A percentile compares a stretch with the other conserved stretches of the same genome.
Conservation (phyloP, 2,113 vertebrate species). For the Recurvirostra avosetta region DNA sequence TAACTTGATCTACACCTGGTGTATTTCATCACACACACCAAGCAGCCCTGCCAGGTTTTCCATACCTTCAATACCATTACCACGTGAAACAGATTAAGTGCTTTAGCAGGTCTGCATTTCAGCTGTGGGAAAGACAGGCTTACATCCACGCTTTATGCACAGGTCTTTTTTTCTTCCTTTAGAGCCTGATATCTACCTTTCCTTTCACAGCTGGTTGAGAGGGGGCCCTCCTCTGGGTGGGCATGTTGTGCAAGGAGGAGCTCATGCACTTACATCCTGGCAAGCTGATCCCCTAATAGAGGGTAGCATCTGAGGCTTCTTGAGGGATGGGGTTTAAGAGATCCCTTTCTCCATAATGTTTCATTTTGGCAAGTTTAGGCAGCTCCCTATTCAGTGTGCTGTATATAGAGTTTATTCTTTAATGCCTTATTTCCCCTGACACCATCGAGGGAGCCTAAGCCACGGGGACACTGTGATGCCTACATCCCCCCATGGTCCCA, state of each 20-base stretch:
- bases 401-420: not conserved
- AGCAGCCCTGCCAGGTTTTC: not conserved
- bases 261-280: accelerated
- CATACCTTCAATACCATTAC: not conserved
- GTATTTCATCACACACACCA: not conserved
- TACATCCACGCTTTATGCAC: not conserved
- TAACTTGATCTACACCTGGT: constrained; percentile 10
- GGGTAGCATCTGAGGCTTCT: accelerated
- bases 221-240: not conserved
- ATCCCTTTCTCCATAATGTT: not conserved
- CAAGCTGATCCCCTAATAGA: accelerated
- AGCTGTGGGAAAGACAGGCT: not conserved
- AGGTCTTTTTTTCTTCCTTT: not conserved
- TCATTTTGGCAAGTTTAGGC: not conserved
- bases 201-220: not conserved
- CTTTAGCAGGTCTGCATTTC: not conserved
- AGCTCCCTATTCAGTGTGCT: not conserved
- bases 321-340: not conserved
- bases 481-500: accelerated
- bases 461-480: not conserved
- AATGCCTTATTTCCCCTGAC: not conserved
- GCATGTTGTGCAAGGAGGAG: not conserved
- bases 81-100: not conserved
- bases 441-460: not conserved
- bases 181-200: not conserved